phyloP scores from a whole-genome alignment of 92 coral and sea anemone genomes.

The Siderastrea siderea region DNA sequence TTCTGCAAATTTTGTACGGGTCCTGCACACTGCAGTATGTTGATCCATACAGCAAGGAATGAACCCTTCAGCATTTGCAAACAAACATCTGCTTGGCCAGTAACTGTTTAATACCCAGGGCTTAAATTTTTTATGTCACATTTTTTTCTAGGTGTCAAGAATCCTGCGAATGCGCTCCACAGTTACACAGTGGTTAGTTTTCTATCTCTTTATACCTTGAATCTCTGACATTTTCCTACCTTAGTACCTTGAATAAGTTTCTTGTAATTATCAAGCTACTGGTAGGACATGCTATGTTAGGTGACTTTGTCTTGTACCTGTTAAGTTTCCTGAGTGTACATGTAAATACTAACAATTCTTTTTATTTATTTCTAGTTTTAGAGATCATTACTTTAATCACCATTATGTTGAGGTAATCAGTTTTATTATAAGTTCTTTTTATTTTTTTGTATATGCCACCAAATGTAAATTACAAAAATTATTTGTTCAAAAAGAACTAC shows the following conservation, averaged over 20 bases:
- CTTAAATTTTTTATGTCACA: neutral
- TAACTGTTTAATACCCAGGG: neutral
- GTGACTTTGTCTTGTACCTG: too few species aligned
- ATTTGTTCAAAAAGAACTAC: too few species aligned
- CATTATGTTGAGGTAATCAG: constrained; percentile 87
- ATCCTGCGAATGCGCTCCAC: constrained; percentile 95
- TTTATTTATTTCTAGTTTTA: constrained; percentile 71
- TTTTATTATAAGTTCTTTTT: neutral
- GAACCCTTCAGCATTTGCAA: too few species aligned
- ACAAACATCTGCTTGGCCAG: too few species aligned
- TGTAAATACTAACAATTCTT: neutral
- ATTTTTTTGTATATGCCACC: too few species aligned
- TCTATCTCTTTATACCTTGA: neutral
- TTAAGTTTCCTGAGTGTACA: too few species aligned
- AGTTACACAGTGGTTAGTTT: constrained; percentile 89
- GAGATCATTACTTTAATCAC: constrained; percentile 86
- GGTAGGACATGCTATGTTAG: too few species aligned
- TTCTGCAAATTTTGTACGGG: too few species aligned
- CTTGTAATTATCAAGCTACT: neutral
- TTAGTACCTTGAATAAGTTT: neutral
- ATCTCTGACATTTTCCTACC: neutral
- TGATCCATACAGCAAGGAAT: too few species aligned
- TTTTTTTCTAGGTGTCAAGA: constrained; percentile 81
- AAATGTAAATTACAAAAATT: too few species aligned
- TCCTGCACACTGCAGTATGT: too few species aligned